phyloP scores from a whole-genome alignment of 1,140 invertebrate species.

The Ericerus pela region DNA sequence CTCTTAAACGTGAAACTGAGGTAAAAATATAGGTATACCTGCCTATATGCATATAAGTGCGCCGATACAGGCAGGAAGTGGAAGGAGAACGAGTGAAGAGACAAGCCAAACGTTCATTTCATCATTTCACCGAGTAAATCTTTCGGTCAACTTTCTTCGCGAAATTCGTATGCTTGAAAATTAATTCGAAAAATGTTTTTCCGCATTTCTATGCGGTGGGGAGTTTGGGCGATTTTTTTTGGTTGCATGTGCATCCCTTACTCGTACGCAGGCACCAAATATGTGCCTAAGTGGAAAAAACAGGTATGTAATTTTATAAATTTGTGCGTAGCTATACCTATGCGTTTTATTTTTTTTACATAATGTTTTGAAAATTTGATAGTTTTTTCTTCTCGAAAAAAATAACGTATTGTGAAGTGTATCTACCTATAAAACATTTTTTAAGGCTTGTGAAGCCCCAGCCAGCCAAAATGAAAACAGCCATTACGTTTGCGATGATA shows the following conservation, averaged over 20 bases:
- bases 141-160: conserved; percentile 3
- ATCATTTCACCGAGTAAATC: too few relatives aligned
- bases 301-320: conserved; percentile 37
- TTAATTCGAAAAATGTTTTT: conserved; percentile 9
- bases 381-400: not conserved
- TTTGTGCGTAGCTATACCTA: not conserved
- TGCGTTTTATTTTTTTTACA: not conserved
- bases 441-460: conserved; percentile 62
- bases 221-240: conserved; percentile 5
- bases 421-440: not conserved
- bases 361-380: not conserved
- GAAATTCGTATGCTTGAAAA: conserved; percentile 4
- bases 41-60: conserved; percentile 7
- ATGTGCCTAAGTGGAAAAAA: conserved; percentile 68
- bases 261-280: conserved; percentile 26
- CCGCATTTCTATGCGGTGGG: conserved; percentile 2
- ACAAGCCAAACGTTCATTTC: conserved; percentile 2
- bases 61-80: too few relatives aligned
- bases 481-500: conserved; percentile 80
- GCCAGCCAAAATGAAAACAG: conserved; percentile 75
- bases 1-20: conserved; percentile 1
- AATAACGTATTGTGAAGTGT: not conserved
- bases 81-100: not conserved
- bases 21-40: not conserved
- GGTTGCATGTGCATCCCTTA: not conserved